Conservation (phyloP, 2,113 vertebrate species). For the Ailuropoda melanoleuca region DNA sequence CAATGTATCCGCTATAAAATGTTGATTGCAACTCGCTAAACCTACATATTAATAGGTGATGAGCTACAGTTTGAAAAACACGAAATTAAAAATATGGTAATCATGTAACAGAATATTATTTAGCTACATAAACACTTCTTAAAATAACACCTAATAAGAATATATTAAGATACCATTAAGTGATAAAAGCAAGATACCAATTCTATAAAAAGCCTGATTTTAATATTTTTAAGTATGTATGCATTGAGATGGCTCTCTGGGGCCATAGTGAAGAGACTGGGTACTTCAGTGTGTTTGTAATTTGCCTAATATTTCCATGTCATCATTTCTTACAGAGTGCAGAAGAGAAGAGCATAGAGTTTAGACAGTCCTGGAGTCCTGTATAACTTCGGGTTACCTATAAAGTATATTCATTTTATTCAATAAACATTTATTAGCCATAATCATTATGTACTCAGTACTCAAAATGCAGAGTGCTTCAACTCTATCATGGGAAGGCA, state of each 20-base stretch:
- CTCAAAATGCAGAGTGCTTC: not conserved
- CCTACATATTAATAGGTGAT: not conserved
- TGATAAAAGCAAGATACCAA: not conserved
- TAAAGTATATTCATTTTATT: not conserved
- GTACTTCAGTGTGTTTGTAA: not conserved
- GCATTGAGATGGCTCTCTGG: not conserved
- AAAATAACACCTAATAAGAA: conserved; percentile 18
- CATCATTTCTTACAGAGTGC: not conserved
- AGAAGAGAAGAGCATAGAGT: not conserved
- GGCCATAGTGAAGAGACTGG: not conserved
- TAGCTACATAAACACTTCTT: conserved; percentile 45
- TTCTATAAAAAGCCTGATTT: not conserved
- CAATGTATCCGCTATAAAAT: not conserved
- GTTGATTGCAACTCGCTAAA: not conserved
- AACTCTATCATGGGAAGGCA: not conserved
- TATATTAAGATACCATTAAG: not conserved
- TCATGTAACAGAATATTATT: not conserved
- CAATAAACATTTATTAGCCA: not conserved
- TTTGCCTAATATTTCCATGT: not conserved
- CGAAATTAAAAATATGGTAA: not conserved
- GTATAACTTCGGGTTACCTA: not conserved
- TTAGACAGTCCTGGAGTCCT: not conserved
- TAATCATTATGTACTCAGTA: not conserved
- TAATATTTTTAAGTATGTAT: not conserved
- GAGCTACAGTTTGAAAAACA: not conserved